Percentiles rank a stretch among this genome's conserved stretches.
These are phyloP conservation scores for Rhorus exstirpatorius DNA, from an alignment of 2,888 invertebrate species.

Conservation along the genomic window DNA sequence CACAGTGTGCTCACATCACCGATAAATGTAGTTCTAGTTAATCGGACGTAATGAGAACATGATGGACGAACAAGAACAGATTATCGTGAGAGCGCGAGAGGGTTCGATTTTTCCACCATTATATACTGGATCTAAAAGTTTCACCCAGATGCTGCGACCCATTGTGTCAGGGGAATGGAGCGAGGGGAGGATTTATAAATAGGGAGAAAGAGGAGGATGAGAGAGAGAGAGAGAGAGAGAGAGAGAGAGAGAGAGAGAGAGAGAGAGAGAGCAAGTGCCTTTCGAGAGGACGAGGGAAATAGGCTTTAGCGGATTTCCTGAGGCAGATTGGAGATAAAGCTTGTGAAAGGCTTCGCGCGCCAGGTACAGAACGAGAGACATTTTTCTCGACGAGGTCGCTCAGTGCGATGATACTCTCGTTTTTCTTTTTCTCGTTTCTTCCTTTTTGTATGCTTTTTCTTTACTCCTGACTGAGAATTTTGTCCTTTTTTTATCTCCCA, in stretches of 20 bases:
- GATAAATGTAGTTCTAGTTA: neutral
- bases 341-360: conserved; percentile 65
- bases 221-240: neutral
- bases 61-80: conserved; percentile 33
- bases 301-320: conserved; percentile 66
- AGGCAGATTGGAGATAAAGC: conserved; percentile 71
- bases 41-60: conserved; percentile 14
- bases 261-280: neutral
- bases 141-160: conserved; percentile 25
- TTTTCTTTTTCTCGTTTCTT: conserved; percentile 16
- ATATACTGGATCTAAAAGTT: conserved; percentile 34
- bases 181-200: conserved; percentile 14
- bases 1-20: neutral
- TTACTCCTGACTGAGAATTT: conserved; percentile 50
- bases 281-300: conserved; percentile 48
- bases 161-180: conserved; percentile 45
- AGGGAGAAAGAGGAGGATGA: conserved; percentile 2
- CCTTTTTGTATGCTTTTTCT: conserved; percentile 22
- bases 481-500: conserved; percentile 14
- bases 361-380: conserved; percentile 53
- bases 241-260: conserved; percentile 1
- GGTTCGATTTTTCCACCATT: conserved; percentile 25
- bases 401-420: conserved; percentile 11
- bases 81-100: conserved; percentile 17
- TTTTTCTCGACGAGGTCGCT: conserved; percentile 40